Evolutionary conservation across 2,888 invertebrate genomes (phyloP), one percentile per base, ranked within the genome.

Genomic region (Leucania comma): DNA sequence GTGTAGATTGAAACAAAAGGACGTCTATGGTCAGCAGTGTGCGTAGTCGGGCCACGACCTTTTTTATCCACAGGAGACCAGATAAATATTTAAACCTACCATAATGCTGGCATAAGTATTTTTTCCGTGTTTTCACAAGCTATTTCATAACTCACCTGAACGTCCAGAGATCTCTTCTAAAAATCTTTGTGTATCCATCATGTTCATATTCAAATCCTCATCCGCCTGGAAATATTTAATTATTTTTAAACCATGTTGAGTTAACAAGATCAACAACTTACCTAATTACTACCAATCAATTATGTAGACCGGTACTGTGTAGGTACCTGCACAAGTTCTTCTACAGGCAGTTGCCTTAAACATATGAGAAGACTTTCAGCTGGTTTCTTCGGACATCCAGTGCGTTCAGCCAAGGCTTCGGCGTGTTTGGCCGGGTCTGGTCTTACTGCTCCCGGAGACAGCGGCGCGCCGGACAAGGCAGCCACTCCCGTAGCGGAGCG

Each of bases 401-500:
- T 97, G 53, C 95, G 94, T 29, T 94, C 91, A 1, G 98, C 97
- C 46, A 98, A 92, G 63, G 96, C 95, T 60, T 95, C 90, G 0
- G 97, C 97, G 10, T 97, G 97, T 73, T 96, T 93, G 3, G 92
- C 94, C 0, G 98, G 97, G 65, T 97, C 94, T 29, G 96, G 92
- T 83, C 98, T 97, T 1, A 97, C 94, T 0, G 98, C 97, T 85
- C 97, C 97, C 42, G 97, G 97, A 0, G 98, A 98, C 2, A 98
- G 90, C 0, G 98, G 97, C 0, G 97, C 96, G 0, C 98, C 98
- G 2, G 98, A 98, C 96, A 98, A 96, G 0, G 98, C 98, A 12
- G 97, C 96, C 22, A 98, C 96, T 1, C 98, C 98, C 32, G 91
- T 84, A 79, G 94, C 96, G 88, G 96, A 96, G 80, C 97, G 96